Evolutionary conservation across 2,888 invertebrate genomes (phyloP).

Genomic region (Eupeodes luniger): DNA sequence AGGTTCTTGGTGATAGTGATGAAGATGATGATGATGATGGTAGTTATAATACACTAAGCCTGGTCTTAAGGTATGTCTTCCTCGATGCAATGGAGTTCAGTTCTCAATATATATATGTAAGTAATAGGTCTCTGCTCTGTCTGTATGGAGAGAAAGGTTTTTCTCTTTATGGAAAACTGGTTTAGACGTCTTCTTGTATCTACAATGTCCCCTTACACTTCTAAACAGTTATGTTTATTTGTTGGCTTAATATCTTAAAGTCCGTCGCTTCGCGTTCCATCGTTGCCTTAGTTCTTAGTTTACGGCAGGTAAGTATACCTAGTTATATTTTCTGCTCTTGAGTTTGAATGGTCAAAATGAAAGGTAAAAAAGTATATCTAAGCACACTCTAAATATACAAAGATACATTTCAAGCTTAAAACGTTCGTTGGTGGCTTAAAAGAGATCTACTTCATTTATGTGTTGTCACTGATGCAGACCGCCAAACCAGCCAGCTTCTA

Average conservation of each 20-base stretch:
- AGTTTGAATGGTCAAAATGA: constrained; percentile 51
- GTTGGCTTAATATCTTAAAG: background rate
- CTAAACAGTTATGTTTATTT: constrained; percentile 26
- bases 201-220: constrained; percentile 32
- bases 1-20: constrained; percentile 18
- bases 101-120: background rate
- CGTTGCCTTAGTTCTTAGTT: background rate
- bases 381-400: constrained; percentile 5
- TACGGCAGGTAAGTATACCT: constrained; percentile 15
- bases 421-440: background rate
- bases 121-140: constrained; percentile 19
- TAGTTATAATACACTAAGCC: constrained; percentile 48
- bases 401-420: background rate
- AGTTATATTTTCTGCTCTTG: constrained; percentile 45
- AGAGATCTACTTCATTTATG: background rate
- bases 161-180: constrained; percentile 63
- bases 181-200: constrained; percentile 45
- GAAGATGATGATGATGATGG: constrained; percentile 40
- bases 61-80: constrained; percentile 47
- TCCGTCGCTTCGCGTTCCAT: background rate
- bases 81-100: constrained; percentile 19
- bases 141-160: constrained; percentile 61
- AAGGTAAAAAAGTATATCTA: constrained; percentile 1
- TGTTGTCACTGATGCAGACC: background rate
- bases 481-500: background rate